Evolutionary conservation across 92 coral and sea anemone genomes (phyloP).

Genomic region (Actinernus sp.): DNA sequence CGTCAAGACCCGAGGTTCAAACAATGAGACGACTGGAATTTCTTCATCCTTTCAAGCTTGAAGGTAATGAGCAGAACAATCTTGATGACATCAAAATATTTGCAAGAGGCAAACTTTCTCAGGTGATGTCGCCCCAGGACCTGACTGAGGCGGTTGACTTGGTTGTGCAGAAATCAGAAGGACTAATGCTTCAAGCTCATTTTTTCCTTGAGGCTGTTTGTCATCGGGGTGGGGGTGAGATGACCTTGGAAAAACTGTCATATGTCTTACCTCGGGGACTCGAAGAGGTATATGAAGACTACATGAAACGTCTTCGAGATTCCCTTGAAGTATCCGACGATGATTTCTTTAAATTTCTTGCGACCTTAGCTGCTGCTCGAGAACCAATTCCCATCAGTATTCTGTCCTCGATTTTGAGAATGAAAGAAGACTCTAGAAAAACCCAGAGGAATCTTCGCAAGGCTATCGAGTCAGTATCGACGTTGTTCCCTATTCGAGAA

Average conservation of each 20-base stretch:
- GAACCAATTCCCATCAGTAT: too few species aligned
- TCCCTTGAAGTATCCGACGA: too few species aligned
- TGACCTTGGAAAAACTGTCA: slow-evolving; percentile 40
- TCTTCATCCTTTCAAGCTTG: slow-evolving; percentile 34
- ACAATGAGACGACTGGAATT: slow-evolving; percentile 14
- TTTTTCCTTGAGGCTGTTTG: slow-evolving; percentile 56
- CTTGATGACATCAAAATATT: slow-evolving; percentile 45
- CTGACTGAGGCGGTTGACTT: slow-evolving; percentile 5
- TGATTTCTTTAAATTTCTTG: too few species aligned
- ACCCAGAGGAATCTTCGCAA: slow-evolving; percentile 13
- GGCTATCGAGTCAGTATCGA: slow-evolving; percentile 32
- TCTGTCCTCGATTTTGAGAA: too few species aligned
- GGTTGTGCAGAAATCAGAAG: slow-evolving; percentile 51
- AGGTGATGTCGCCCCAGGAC: slow-evolving; percentile 8
- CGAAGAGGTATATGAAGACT: slow-evolving; percentile 1
- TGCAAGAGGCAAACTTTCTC: slow-evolving; percentile 27
- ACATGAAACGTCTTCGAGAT: too few species aligned
- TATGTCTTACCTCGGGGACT: too few species aligned
- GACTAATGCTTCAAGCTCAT: too few species aligned
- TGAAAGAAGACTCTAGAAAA: neutral
- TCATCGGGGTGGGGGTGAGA: slow-evolving; percentile 38
- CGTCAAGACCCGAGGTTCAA: slow-evolving; percentile 59
- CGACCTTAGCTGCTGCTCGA: too few species aligned
- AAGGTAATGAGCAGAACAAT: slow-evolving; percentile 41
- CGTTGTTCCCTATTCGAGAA: slow-evolving; percentile 49